phyloP scores from a whole-genome alignment of 2,888 invertebrate species.

The Callimorpha dominula region DNA sequence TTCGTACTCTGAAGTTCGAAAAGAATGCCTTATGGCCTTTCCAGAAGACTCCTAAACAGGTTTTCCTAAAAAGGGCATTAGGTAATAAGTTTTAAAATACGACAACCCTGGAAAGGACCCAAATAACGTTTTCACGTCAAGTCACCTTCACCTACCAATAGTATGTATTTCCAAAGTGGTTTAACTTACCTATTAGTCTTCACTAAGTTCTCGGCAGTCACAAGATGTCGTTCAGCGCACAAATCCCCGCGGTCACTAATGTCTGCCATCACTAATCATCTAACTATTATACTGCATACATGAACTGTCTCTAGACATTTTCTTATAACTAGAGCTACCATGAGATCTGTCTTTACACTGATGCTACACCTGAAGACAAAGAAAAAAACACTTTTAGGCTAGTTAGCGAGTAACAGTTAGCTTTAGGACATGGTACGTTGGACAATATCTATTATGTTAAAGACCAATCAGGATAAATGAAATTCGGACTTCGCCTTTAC shows the following conservation, averaged over 20 bases:
- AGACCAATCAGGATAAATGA: too few species aligned
- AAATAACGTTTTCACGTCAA: neutral
- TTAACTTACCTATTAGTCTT: conserved; percentile 43
- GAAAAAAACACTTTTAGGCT: conserved; percentile 11
- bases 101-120: too few species aligned
- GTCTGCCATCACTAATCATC: conserved; percentile 57
- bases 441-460: too few species aligned
- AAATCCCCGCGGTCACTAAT: conserved; percentile 46
- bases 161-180: conserved; percentile 5
- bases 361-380: conserved; percentile 66
- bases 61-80: too few species aligned
- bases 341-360: conserved; percentile 69
- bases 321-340: conserved; percentile 71
- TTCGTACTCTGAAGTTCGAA: too few species aligned
- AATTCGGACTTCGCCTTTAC: neutral
- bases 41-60: too few species aligned
- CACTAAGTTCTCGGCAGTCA: conserved; percentile 15
- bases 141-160: neutral
- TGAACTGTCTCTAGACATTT: conserved; percentile 69
- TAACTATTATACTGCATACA: conserved; percentile 67
- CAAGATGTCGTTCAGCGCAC: conserved; percentile 22
- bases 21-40: too few species aligned
- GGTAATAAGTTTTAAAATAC: too few species aligned
- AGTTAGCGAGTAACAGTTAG: too few species aligned
- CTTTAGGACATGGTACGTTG: too few species aligned